Percentiles rank a stretch among this genome's conserved stretches.
These are phyloP conservation scores for Lithophane ornitopus DNA, from an alignment of 2,888 invertebrate species.

Conservation along the genomic window DNA sequence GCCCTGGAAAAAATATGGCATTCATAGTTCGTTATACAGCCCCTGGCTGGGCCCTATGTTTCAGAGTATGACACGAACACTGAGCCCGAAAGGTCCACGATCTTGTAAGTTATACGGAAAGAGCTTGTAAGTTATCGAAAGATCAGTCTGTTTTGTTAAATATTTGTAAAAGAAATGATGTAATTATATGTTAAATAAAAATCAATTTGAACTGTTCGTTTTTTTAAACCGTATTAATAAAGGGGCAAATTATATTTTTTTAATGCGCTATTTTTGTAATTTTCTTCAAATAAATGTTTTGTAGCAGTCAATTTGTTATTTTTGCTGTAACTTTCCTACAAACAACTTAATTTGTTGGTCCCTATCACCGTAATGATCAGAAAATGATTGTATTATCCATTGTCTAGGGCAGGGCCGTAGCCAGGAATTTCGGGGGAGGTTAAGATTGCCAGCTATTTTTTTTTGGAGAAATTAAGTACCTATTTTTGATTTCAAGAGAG, in stretches of 20 bases:
- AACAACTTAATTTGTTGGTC: neutral
- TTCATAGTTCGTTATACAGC: neutral
- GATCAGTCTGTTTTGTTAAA: slow-evolving; percentile 1
- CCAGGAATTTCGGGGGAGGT: too few relatives aligned
- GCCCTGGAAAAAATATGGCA: neutral
- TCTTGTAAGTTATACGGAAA: neutral
- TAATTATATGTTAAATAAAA: neutral
- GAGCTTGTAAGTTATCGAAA: neutral
- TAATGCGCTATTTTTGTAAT: neutral
- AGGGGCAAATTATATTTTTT: neutral
- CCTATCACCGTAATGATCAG: too few relatives aligned
- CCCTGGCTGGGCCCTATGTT: too few relatives aligned
- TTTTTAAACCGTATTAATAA: neutral
- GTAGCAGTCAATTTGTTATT: neutral
- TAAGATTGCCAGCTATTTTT: too few relatives aligned
- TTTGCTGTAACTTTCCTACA: neutral
- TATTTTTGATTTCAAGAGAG: too few relatives aligned
- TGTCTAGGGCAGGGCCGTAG: too few relatives aligned
- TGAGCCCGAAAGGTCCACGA: neutral
- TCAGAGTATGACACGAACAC: neutral
- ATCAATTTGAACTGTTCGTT: neutral
- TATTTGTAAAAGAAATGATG: slow-evolving; percentile 13
- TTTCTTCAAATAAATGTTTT: slow-evolving; percentile 23
- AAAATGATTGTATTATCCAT: too few relatives aligned
- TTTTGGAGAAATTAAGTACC: too few relatives aligned